Evolutionary conservation across 2,888 invertebrate genomes (phyloP).

Genomic region (Macropis europaea): DNA sequence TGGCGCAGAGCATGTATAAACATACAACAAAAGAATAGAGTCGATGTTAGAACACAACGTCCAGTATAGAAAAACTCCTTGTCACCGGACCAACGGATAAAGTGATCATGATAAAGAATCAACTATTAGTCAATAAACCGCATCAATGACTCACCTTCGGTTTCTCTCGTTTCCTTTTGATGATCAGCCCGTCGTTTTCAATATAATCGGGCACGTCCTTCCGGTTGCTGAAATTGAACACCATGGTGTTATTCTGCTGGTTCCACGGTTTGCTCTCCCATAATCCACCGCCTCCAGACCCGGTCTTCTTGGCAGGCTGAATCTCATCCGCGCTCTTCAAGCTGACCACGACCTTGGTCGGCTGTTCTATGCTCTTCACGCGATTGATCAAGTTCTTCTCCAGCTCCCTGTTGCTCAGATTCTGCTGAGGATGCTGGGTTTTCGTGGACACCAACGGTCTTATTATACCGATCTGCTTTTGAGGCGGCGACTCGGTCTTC

Average conservation of each 20-base stretch:
- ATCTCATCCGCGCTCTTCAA: slow-evolving; percentile 78
- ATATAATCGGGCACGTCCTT: slow-evolving; percentile 95
- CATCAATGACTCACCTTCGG: slow-evolving; percentile 85
- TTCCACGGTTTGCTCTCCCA: slow-evolving; percentile 81
- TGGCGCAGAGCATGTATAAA: too few relatives aligned
- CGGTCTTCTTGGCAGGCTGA: slow-evolving; percentile 74
- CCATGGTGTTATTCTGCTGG: slow-evolving; percentile 87
- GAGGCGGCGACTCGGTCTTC: slow-evolving; percentile 73
- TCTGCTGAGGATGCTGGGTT: slow-evolving; percentile 74
- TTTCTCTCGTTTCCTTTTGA: slow-evolving; percentile 85
- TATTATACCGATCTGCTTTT: slow-evolving; percentile 81
- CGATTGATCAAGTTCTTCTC: slow-evolving; percentile 87
- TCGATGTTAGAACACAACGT: too few relatives aligned
- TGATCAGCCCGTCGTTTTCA: slow-evolving; percentile 91
- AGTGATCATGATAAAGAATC: too few relatives aligned
- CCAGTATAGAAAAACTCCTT: too few relatives aligned
- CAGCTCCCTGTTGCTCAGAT: slow-evolving; percentile 83
- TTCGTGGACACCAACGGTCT: slow-evolving; percentile 80
- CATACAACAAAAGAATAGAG: too few relatives aligned
- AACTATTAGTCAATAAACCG: too few relatives aligned
- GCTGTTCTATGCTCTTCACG: slow-evolving; percentile 83
- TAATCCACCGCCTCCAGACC: slow-evolving; percentile 68
- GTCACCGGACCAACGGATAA: too few relatives aligned
- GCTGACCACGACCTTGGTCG: slow-evolving; percentile 80
- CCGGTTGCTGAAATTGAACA: slow-evolving; percentile 92